Percentiles rank a stretch among this genome's conserved stretches.
These are phyloP conservation scores for Coreoperca whiteheadi DNA, from an alignment of 2,113 vertebrate genomes.

Conservation along the genomic window DNA sequence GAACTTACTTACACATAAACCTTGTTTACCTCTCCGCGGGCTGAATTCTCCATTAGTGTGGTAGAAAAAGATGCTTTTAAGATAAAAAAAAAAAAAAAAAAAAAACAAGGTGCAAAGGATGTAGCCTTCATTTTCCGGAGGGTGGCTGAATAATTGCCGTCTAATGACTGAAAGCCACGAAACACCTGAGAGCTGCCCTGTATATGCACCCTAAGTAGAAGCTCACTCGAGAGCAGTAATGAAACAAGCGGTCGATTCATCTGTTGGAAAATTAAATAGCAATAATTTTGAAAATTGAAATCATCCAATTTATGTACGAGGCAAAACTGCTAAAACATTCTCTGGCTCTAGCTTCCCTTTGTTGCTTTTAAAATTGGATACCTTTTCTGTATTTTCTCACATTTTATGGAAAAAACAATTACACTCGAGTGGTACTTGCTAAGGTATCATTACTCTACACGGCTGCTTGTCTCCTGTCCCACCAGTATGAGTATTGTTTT, in stretches of 20 bases:
- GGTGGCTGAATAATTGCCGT: background rate
- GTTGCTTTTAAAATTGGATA: too few species aligned
- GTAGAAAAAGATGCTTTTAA: background rate
- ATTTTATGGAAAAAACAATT: too few species aligned
- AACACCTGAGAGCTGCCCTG: background rate
- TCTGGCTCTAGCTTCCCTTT: background rate
- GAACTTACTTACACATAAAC: background rate
- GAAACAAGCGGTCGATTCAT: background rate
- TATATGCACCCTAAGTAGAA: background rate
- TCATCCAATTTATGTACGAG: too few species aligned
- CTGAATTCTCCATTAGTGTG: background rate
- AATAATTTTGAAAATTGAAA: too few species aligned
- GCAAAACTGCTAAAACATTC: background rate
- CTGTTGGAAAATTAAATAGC: background rate
- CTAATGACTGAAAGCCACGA: background rate
- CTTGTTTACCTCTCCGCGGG: background rate
- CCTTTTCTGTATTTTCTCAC: too few species aligned
- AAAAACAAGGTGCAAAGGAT: background rate
- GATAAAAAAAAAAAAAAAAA: too few species aligned
- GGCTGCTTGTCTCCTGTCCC: background rate
- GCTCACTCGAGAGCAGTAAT: background rate
- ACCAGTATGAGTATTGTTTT: background rate
- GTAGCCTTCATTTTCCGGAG: background rate
- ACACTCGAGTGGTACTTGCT: background rate
- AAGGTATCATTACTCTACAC: background rate